phyloP scores from a whole-genome alignment of 2,113 vertebrate species.

The Suricata suricatta region DNA sequence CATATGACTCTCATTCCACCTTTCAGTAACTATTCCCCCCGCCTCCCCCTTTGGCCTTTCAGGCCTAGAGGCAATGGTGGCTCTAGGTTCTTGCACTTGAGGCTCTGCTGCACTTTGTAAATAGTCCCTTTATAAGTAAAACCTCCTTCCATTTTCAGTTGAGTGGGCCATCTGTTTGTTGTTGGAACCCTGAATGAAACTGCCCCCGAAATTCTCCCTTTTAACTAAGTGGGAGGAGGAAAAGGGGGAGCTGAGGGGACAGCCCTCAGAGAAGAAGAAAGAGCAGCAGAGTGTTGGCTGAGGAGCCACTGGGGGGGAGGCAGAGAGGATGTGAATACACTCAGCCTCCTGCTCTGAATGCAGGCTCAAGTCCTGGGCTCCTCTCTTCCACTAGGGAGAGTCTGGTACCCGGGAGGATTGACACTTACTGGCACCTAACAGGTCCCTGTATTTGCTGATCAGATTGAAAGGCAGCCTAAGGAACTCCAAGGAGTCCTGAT shows the following conservation, averaged over 20 bases:
- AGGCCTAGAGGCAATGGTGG: background rate
- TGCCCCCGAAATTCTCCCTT: background rate
- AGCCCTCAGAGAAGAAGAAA: background rate
- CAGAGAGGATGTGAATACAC: background rate
- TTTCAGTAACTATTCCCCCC: background rate
- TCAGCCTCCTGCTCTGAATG: background rate
- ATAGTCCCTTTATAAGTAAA: background rate
- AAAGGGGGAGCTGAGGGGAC: background rate
- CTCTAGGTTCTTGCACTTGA: background rate
- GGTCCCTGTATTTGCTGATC: background rate
- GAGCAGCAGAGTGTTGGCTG: background rate
- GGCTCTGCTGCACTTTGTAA: background rate
- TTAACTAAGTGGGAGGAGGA: background rate
- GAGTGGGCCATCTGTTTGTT: conserved; percentile 17
- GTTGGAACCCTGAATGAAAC: background rate
- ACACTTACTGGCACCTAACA: background rate
- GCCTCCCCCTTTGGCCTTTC: background rate
- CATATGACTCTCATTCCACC: background rate
- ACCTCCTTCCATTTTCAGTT: background rate
- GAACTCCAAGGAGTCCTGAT: background rate
- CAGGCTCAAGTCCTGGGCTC: background rate
- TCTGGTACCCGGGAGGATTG: background rate
- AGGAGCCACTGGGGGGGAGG: background rate
- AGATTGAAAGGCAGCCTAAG: background rate
- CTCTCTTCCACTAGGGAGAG: background rate